Conservation (phyloP, 2,888 invertebrate species). For the Pterostichus niger region DNA sequence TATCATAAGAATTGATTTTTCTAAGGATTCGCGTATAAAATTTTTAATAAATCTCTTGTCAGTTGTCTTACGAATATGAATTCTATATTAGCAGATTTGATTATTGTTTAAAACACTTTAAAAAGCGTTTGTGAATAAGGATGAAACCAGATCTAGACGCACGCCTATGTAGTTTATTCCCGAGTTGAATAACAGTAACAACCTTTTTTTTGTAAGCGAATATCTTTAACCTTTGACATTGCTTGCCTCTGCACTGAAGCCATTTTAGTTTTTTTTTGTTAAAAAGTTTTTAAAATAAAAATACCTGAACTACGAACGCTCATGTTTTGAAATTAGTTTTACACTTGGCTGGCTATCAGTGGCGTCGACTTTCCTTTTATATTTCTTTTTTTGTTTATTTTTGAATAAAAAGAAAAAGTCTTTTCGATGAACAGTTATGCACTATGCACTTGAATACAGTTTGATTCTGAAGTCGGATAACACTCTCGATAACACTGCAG, state of each 20-base stretch:
- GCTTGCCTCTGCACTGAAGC: not conserved
- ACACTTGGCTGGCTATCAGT: conserved; percentile 13
- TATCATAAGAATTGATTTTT: too few relatives aligned
- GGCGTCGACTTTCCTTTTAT: conserved; percentile 27
- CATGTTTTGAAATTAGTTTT: conserved; percentile 39
- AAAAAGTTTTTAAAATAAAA: conserved; percentile 14
- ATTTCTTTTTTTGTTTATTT: conserved; percentile 3
- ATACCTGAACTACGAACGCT: conserved; percentile 20
- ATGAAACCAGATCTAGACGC: not conserved
- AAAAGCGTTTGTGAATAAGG: too few relatives aligned
- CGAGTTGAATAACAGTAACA: not conserved
- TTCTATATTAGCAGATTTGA: too few relatives aligned
- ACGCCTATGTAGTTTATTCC: conserved; percentile 15
- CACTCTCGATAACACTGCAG: not conserved
- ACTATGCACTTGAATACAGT: not conserved
- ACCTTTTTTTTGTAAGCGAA: not conserved
- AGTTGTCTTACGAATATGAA: too few relatives aligned
- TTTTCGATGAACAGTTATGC: not conserved
- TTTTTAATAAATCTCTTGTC: too few relatives aligned
- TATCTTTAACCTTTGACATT: not conserved
- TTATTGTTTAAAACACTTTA: too few relatives aligned
- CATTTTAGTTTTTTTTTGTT: conserved; percentile 19
- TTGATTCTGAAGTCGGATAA: conserved; percentile 24
- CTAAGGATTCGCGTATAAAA: too few relatives aligned
- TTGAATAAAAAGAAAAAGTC: conserved; percentile 5